Evolutionary conservation across 2,888 invertebrate genomes (phyloP), one percentile per base, ranked within the genome.

Genomic region (Rotaria magnacalcarata): DNA sequence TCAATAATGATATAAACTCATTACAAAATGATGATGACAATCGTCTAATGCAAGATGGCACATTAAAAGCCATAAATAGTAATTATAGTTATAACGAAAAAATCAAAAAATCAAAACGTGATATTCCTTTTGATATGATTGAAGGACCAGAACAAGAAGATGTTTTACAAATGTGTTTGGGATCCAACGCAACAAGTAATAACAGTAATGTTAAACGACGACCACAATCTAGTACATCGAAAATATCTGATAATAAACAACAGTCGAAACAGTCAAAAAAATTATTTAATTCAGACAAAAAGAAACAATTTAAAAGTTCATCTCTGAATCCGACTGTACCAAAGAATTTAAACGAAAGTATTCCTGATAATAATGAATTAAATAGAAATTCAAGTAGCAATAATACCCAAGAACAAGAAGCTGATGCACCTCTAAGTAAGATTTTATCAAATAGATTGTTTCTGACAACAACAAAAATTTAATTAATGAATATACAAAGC

Each of bases 241-340:
- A 80, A 80, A 6, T 0, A 11, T 47, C 24, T n/a, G 47, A 80
- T 47, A 47, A 24, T 10, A 80, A 80, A n/a, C 80, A 80, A 47
- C 74, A 74, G 21, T 47, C 16, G 14, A 52, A 80, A n/a, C 43
- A 47, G n/a, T 16, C 67, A 6, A 67, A 67, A 34, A 67, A 67
- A 34, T 14, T 67, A 67, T 67, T 67, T 34, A 67, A 67, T 67
- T 67, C 67, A 16, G 67, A 67, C 34, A 67, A 67, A 67, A 67
- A 34, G 4, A 67, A 67, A 41, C 0, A 3, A 7, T 27, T 11
- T 2, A 60, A 60, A 60, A 16, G 34, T 67, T 67, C 67, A 19
- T 7, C 0, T 19, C 19, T 2, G 0, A 34, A 67, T 16, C 34
- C 6, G 2, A 34, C 3, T 67, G 34, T 41, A 67, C 19, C 34